A percentile compares a stretch with the other conserved stretches of the same genome.
These are phyloP conservation scores for Schizotus pectinicornis DNA, from an alignment of 2,888 invertebrate species.

Conservation along the genomic window DNA sequence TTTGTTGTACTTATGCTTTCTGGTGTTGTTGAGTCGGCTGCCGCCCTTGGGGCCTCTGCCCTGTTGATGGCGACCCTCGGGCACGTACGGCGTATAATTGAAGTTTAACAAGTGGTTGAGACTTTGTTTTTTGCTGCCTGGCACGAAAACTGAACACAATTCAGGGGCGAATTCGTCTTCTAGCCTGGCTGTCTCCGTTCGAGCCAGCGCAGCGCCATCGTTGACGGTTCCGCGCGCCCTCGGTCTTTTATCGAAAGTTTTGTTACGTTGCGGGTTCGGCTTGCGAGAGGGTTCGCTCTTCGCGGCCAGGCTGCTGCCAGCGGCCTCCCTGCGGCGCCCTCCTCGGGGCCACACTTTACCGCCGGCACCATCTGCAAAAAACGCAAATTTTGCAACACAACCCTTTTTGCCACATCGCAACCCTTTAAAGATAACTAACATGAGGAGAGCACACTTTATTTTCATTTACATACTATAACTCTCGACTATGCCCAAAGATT, in stretches of 20 bases:
- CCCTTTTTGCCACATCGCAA: not conserved
- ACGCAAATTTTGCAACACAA: slow-evolving; percentile 19
- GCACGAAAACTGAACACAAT: slow-evolving; percentile 81
- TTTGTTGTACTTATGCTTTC: slow-evolving; percentile 82
- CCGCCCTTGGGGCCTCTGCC: slow-evolving; percentile 33
- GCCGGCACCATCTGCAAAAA: slow-evolving; percentile 56
- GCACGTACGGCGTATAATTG: slow-evolving; percentile 69
- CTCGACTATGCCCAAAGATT: no score
- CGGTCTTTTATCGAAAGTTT: slow-evolving; percentile 74
- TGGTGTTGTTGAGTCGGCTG: slow-evolving; percentile 59
- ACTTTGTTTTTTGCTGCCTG: slow-evolving; percentile 90
- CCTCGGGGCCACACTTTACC: slow-evolving; percentile 70
- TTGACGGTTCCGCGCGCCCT: slow-evolving; percentile 69
- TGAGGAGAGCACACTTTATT: no score
- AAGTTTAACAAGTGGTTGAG: slow-evolving; percentile 94
- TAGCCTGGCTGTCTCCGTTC: slow-evolving; percentile 75
- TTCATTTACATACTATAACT: no score
- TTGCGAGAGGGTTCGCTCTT: slow-evolving; percentile 73
- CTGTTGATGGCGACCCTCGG: slow-evolving; percentile 36
- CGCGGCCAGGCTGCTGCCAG: slow-evolving; percentile 60
- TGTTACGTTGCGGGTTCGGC: slow-evolving; percentile 70
- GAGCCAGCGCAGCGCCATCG: slow-evolving; percentile 62
- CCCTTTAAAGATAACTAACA: no score
- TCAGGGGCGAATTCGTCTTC: slow-evolving; percentile 68
- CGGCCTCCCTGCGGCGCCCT: slow-evolving; percentile 70